Percentiles rank a stretch among this genome's conserved stretches.
Conservation (phyloP, 2,797 vertebrate species). For the Crocodylus rhombifer region DNA sequence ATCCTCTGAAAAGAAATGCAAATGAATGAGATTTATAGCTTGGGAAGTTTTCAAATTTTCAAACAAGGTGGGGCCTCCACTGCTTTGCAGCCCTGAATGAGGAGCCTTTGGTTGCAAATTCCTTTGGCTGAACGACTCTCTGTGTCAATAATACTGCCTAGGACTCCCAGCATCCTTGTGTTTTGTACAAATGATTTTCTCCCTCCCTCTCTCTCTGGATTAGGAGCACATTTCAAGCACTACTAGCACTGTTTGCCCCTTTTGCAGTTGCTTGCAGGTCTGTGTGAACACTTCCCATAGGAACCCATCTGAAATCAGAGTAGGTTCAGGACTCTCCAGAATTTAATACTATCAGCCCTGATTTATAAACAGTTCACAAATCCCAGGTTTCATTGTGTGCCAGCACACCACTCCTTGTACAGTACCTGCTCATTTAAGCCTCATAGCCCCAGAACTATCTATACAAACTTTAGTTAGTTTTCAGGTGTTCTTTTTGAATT, state of each 20-base stretch:
- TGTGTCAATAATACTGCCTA: background rate
- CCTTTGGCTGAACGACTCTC: constrained; percentile 43
- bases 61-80: constrained; percentile 44
- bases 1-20: constrained; percentile 72
- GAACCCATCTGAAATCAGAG: background rate
- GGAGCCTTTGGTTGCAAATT: constrained; percentile 49
- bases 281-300: background rate
- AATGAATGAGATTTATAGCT: constrained; percentile 70
- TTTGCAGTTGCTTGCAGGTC: background rate
- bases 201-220: constrained; percentile 29
- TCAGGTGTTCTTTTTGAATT: background rate
- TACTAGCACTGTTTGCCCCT: background rate
- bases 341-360: background rate
- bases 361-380: background rate
- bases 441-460: background rate
- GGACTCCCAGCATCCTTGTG: background rate
- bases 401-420: background rate
- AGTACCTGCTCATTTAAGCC: background rate
- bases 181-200: background rate
- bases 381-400: background rate
- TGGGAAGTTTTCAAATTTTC: constrained; percentile 64
- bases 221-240: constrained; percentile 45
- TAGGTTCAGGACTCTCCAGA: background rate
- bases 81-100: constrained; percentile 14
- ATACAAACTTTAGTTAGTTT: background rate